A percentile compares a stretch with the other conserved stretches of the same genome.
Evolutionary conservation across 2,888 invertebrate genomes (phyloP).

Genomic region (Apantesis nais): DNA sequence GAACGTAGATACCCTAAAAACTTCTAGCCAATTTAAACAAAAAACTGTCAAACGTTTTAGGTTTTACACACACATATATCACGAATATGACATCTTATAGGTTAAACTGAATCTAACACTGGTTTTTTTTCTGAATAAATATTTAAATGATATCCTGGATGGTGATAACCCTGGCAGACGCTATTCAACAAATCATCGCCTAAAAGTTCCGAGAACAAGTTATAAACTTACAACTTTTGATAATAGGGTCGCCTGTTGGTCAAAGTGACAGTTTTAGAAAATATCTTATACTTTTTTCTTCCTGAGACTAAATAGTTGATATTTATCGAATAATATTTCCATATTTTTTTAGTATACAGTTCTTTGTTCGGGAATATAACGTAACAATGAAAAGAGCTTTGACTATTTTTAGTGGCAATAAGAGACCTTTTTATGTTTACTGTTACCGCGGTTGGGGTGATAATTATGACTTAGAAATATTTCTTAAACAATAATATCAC

Average conservation of each 20-base stretch:
- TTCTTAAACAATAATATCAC: no score
- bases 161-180: constrained; percentile 29
- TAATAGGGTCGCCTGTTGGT: constrained; percentile 15
- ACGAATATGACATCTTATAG: neutral
- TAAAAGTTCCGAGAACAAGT: constrained; percentile 32
- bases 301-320: constrained; percentile 8
- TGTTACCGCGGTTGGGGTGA: no score
- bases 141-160: constrained; percentile 14
- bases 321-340: neutral
- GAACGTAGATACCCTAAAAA: neutral
- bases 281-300: constrained; percentile 13
- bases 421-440: no score
- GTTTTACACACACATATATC: neutral
- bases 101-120: neutral
- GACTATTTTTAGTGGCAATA: no score
- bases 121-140: neutral
- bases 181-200: constrained; percentile 41
- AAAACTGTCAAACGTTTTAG: neutral
- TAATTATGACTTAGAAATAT: no score
- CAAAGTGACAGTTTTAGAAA: constrained; percentile 16
- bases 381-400: no score
- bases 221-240: constrained; percentile 31
- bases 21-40: neutral
- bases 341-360: neutral
- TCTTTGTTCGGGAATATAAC: neutral